Conservation (phyloP, 2,888 invertebrate species). For the Eupithecia abbreviata region DNA sequence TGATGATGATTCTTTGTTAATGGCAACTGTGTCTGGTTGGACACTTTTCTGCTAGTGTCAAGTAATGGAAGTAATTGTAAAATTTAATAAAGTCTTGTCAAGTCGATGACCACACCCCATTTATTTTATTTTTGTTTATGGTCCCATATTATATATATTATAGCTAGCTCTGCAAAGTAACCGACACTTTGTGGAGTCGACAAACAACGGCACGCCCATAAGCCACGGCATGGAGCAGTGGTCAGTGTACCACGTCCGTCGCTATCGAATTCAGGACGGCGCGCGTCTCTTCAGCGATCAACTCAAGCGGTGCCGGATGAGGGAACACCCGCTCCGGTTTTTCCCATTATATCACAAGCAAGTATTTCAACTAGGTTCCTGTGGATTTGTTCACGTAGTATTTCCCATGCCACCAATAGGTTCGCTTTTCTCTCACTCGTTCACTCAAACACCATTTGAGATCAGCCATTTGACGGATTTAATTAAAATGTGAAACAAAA, state of each 20-base stretch:
- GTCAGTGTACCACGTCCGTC: constrained; percentile 49
- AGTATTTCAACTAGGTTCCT: background rate
- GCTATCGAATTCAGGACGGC: constrained; percentile 50
- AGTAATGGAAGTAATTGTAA: too few species aligned
- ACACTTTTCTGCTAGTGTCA: too few species aligned
- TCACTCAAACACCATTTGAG: background rate
- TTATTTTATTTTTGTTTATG: background rate
- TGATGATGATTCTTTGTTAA: too few species aligned
- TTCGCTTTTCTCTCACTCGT: too few species aligned
- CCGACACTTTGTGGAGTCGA: constrained; percentile 59
- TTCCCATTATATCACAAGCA: constrained; percentile 63
- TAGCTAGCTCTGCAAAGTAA: constrained; percentile 57
- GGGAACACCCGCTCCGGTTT: constrained; percentile 50
- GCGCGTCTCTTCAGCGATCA: constrained; percentile 49
- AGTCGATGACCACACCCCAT: too few species aligned
- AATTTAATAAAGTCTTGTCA: too few species aligned
- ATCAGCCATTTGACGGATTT: too few species aligned
- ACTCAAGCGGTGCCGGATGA: constrained; percentile 57
- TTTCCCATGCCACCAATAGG: background rate
- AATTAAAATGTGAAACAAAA: background rate
- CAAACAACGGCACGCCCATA: constrained; percentile 64
- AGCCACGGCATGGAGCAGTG: constrained; percentile 63
- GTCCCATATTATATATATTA: background rate
- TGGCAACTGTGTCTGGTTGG: too few species aligned
- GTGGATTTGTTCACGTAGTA: background rate